These are phyloP conservation scores for Montipora foliosa DNA, from an alignment of 64 coral and sea anemone genomes.

Conservation along the genomic window DNA sequence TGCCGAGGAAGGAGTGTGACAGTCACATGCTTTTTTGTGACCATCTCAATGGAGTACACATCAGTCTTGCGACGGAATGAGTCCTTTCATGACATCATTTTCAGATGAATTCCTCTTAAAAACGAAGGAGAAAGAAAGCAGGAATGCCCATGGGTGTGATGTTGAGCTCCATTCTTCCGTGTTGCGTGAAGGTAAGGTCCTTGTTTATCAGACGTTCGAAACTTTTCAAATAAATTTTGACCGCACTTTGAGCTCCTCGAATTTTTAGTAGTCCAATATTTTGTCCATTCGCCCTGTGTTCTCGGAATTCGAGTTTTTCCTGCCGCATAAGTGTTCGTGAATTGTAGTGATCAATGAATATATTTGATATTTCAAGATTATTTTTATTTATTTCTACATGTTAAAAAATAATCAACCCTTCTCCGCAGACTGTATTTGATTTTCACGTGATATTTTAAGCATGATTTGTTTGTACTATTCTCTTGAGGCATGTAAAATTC, in stretches of 20 bases:
- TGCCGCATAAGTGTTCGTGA: no score
- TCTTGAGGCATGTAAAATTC: no score
- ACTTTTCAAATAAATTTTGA: neutral
- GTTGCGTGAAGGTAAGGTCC: constrained; percentile 29
- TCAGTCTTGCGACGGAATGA: neutral
- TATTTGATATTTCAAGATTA: no score
- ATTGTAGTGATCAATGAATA: no score
- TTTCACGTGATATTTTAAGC: no score
- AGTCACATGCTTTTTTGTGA: neutral
- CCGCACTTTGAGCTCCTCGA: neutral
- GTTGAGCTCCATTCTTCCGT: neutral
- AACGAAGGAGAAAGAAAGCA: neutral
- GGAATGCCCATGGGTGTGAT: constrained; percentile 3
- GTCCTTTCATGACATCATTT: neutral
- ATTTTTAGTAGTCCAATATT: no score
- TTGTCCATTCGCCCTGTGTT: neutral
- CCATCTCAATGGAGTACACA: neutral
- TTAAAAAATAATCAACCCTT: no score
- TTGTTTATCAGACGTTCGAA: neutral
- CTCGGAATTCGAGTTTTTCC: neutral
- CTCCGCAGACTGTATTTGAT: no score
- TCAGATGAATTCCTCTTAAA: neutral
- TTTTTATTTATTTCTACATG: no score
- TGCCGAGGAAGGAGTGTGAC: neutral
- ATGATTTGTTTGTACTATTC: no score